These are phyloP conservation scores for Pseudotriccus pelzelni DNA, from an alignment of 2,797 vertebrate genomes.

Conservation along the genomic window DNA sequence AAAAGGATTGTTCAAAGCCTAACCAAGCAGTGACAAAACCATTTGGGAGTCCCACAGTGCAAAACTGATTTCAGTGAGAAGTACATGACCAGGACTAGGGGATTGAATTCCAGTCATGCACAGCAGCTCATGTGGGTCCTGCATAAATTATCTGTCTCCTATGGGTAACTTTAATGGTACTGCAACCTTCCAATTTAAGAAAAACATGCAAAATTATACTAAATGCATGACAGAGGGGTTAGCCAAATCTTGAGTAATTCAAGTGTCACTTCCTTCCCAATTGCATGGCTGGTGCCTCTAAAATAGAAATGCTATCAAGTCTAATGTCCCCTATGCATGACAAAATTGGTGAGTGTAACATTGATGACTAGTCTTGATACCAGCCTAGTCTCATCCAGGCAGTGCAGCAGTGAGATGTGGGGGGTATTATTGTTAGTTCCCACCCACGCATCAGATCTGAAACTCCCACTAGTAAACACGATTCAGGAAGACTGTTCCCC, in stretches of 20 bases:
- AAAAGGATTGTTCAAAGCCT: background rate
- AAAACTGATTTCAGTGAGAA: background rate
- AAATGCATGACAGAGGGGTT: background rate
- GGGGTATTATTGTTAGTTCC: background rate
- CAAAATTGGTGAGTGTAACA: background rate
- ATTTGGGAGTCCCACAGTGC: background rate
- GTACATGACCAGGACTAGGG: background rate
- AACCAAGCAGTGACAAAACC: background rate
- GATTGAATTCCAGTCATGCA: background rate
- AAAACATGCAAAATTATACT: background rate
- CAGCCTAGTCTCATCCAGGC: background rate
- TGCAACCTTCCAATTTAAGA: background rate
- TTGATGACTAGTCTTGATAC: background rate
- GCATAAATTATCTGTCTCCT: background rate
- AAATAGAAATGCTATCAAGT: background rate
- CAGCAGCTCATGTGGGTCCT: background rate
- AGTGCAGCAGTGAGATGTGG: background rate
- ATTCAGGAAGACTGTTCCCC: background rate
- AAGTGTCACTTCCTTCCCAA: background rate
- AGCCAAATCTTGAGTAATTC: background rate
- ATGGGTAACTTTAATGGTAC: background rate
- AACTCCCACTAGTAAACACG: constrained; percentile 24
- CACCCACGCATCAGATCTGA: background rate
- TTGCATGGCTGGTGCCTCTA: background rate
- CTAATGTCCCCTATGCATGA: background rate